phyloP scores from a whole-genome alignment of 1,140 invertebrate species.

The Melitaea cinxia region DNA sequence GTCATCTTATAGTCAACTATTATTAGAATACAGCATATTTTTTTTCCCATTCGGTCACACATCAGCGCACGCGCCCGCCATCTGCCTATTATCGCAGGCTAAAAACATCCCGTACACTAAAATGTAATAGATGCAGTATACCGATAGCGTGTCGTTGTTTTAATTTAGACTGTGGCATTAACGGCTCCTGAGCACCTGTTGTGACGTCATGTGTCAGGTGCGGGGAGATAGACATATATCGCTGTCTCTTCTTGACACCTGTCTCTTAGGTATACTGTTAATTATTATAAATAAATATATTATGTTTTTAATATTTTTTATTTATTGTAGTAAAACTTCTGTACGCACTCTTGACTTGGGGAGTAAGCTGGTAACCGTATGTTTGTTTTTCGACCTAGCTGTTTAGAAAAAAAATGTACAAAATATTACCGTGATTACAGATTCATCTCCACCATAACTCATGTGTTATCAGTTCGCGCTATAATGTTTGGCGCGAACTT shows the following conservation, averaged over 20 bases:
- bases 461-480: too few relatives aligned
- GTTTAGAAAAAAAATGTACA: too few relatives aligned
- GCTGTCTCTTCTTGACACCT: slow-evolving; percentile 15
- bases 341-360: too few relatives aligned
- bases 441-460: too few relatives aligned
- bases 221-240: slow-evolving; percentile 11
- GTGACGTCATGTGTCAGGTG: slow-evolving; percentile 35
- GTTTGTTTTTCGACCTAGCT: too few relatives aligned
- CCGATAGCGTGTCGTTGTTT: background rate
- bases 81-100: slow-evolving; percentile 19
- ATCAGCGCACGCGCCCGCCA: slow-evolving; percentile 30
- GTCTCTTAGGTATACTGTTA: too few relatives aligned
- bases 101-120: slow-evolving; percentile 16
- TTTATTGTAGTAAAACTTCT: too few relatives aligned
- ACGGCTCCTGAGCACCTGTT: slow-evolving; percentile 26
- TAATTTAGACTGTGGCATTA: slow-evolving; percentile 25
- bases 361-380: too few relatives aligned
- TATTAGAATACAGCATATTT: slow-evolving; percentile 2
- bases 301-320: too few relatives aligned
- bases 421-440: too few relatives aligned
- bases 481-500: too few relatives aligned
- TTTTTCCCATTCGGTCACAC: slow-evolving; percentile 20
- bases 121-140: slow-evolving; percentile 10
- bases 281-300: too few relatives aligned
- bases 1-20: background rate